Conservation (phyloP, 2,888 invertebrate genomes). For the Idaea aversata region DNA sequence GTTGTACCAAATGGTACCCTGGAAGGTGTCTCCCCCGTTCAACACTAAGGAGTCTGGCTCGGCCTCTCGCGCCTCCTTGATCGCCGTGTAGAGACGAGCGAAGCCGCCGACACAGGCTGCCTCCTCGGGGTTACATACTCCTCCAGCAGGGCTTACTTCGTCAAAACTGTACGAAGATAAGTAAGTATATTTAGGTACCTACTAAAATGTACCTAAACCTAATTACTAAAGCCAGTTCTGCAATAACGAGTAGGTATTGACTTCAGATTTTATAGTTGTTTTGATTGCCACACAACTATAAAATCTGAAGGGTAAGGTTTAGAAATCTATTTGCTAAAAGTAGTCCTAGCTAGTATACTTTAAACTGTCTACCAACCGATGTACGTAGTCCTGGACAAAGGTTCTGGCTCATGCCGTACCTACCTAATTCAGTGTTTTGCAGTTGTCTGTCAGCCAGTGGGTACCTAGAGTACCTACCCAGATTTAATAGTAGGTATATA, state of each 20-base stretch:
- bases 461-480: not conserved
- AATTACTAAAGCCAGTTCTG: no score
- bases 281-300: no score
- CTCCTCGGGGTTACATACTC: slow-evolving; percentile 72
- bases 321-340: no score
- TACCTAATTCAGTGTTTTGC: not conserved
- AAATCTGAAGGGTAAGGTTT: no score
- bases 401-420: no score
- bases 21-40: slow-evolving; percentile 85
- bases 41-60: slow-evolving; percentile 84
- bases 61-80: slow-evolving; percentile 62
- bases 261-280: no score
- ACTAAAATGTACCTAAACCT: no score
- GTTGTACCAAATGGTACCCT: slow-evolving; percentile 88
- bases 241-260: no score
- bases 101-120: slow-evolving; percentile 84
- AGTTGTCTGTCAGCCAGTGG: not conserved
- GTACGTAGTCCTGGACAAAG: no score
- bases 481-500: not conserved
- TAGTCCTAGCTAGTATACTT: no score
- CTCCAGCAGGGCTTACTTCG: slow-evolving; percentile 79
- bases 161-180: slow-evolving; percentile 76
- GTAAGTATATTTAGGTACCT: not conserved
- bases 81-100: slow-evolving; percentile 82
- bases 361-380: no score